Evolutionary conservation across 2,888 invertebrate genomes (phyloP).

Genomic region (Scotopteryx bipunctaria): DNA sequence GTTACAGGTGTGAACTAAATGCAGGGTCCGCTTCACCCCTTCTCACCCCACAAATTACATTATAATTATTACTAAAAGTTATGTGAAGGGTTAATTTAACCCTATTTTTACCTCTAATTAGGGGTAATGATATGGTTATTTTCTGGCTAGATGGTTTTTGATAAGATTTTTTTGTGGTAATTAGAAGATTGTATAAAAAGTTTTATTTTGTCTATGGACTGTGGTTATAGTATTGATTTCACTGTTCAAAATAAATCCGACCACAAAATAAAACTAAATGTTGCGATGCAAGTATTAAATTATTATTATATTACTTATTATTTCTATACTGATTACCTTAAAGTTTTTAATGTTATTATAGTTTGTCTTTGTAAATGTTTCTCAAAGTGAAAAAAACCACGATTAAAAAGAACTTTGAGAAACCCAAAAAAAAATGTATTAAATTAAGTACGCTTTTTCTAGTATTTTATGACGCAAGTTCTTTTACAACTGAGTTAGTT

Average conservation of each 20-base stretch:
- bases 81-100: conserved; percentile 8
- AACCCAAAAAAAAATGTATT: no score
- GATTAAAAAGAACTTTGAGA: no score
- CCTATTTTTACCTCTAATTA: conserved; percentile 6
- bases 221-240: conserved; percentile 14
- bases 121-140: conserved; percentile 10
- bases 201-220: conserved; percentile 9
- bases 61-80: not conserved
- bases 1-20: not conserved
- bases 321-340: no score
- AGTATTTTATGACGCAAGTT: no score
- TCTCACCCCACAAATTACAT: not conserved
- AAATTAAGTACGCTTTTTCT: no score
- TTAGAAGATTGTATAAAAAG: not conserved
- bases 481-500: no score
- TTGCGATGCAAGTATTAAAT: not conserved
- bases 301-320: no score
- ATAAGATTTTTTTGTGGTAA: conserved; percentile 5
- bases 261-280: not conserved
- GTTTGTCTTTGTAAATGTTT: no score
- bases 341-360: no score
- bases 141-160: conserved; percentile 6
- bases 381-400: no score
- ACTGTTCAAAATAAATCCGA: not conserved
- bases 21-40: conserved; percentile 4